These are phyloP conservation scores for Eubasilissa regina DNA, from an alignment of 1,140 invertebrate species.

Conservation along the genomic window DNA sequence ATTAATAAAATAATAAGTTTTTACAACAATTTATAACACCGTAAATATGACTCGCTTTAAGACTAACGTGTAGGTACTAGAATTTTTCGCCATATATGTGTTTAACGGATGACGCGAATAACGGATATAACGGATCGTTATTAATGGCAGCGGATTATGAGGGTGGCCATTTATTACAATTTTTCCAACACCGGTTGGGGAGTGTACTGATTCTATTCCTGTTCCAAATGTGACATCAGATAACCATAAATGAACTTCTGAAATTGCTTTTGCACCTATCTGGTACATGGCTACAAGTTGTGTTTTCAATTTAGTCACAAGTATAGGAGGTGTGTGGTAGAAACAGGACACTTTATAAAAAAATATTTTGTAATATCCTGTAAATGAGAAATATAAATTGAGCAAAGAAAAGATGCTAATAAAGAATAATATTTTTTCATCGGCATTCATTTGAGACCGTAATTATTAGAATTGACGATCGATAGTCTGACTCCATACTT, in stretches of 20 bases:
- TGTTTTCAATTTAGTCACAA: constrained; percentile 53
- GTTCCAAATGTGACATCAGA: constrained; percentile 55
- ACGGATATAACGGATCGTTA: constrained; percentile 58
- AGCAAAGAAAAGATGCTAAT: too few relatives aligned
- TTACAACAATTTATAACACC: too few relatives aligned
- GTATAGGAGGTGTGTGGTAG: constrained; percentile 32
- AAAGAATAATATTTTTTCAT: too few relatives aligned
- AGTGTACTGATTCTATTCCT: constrained; percentile 34
- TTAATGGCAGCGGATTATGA: constrained; percentile 59
- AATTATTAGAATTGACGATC: too few relatives aligned
- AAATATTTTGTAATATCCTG: too few relatives aligned
- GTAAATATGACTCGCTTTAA: neutral
- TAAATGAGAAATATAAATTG: too few relatives aligned
- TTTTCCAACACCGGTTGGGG: constrained; percentile 46
- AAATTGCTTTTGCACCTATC: constrained; percentile 43
- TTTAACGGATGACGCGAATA: constrained; percentile 55
- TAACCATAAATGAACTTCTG: constrained; percentile 49
- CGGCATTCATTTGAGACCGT: too few relatives aligned
- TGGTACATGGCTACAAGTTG: constrained; percentile 32
- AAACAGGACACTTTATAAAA: neutral
- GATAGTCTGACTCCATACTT: too few relatives aligned
- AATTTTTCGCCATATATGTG: constrained; percentile 35
- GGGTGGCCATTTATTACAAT: constrained; percentile 59
- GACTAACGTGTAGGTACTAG: neutral
- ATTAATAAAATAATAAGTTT: too few relatives aligned